Evolutionary conservation across 2,797 vertebrate genomes (phyloP), one percentile per base, ranked within the genome.

Genomic region (Mormyrops attenuatus): DNA sequence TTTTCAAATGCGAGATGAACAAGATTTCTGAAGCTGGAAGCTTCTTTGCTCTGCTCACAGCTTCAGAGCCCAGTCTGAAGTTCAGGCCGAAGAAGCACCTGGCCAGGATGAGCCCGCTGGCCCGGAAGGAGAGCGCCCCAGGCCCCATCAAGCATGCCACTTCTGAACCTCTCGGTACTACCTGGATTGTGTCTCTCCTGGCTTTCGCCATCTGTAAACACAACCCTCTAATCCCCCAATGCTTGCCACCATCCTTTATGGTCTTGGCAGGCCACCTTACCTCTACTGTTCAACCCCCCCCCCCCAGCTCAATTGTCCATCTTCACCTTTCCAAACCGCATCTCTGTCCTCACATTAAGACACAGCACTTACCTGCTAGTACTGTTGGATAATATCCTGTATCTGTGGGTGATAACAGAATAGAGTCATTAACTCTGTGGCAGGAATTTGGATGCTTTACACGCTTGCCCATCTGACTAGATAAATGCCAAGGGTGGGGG

Each of bases 51-150:
- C 63, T 52, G 53, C 41, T 80, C 0, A 0, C 94, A 99, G 98
- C 97, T 0, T 99, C 98, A 0, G 98, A 99, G 93, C 98, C 98
- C 92, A 99, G 98, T 93, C 96, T 99, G 93, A 99, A 99, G 94
- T 97, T 99, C 94, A 98, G 97, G 93, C 95, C 98, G 94, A 98
- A 98, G 94, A 99, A 99, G 94, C 97, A 97, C 91, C 95, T 97
- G 1, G 96, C 97, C 80, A 96, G 98, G 91, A 98, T 98, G 95
- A 99, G 98, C 90, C 98, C 98, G 0, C 95, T 99, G 92, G 97
- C 95, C 0, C 96, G 98, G 17, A 99, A 99, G 93, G 98, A 99
- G 94, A 99, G 98, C 0, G 97, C 98, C 0, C 98, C 98, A 0
- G 95, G 98, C 77, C 95, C 96, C 2, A 91, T 98, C 80, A 97